Evolutionary conservation across 53 echinoderm and acorn worm genomes (phyloP).

Genomic region (Crossaster papposus): DNA sequence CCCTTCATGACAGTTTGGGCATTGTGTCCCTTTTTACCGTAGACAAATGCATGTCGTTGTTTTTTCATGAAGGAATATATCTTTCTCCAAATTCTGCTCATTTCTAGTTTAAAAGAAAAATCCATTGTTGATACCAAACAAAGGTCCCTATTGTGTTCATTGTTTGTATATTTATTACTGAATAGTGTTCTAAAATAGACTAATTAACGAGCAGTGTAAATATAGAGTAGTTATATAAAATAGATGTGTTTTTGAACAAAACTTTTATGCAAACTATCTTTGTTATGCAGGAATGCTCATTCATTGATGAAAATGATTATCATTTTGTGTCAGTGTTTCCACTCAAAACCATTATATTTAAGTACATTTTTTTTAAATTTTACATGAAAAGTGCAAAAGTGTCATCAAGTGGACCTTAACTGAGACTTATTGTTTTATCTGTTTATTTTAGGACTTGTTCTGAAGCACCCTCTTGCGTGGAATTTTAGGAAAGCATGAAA

Average conservation of each 20-base stretch:
- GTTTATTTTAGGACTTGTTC: not conserved
- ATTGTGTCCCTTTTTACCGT: not conserved
- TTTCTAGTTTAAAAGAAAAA: not conserved
- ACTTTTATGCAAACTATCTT: conserved; percentile 33
- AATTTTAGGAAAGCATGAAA: no score
- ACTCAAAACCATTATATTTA: not conserved
- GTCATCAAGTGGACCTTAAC: not conserved
- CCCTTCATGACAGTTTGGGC: not conserved
- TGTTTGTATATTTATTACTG: conserved; percentile 34
- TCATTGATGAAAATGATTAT: not conserved
- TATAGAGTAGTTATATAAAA: conserved; percentile 33
- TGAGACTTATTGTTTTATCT: not conserved
- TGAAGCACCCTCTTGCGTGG: not conserved
- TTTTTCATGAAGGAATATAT: not conserved
- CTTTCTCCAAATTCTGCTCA: not conserved
- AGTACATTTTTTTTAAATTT: not conserved
- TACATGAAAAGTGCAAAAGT: not conserved
- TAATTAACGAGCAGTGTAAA: conserved; percentile 12
- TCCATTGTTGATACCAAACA: conserved; percentile 7
- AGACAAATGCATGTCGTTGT: not conserved
- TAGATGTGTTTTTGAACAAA: conserved; percentile 20
- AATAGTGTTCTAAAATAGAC: conserved; percentile 47
- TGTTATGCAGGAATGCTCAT: conserved; percentile 33
- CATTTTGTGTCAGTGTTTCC: not conserved
- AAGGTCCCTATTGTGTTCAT: not conserved